Base-by-base conservation (phyloP, 2,888 invertebrate genomes). In the Standfussiana lucernea region DNA sequence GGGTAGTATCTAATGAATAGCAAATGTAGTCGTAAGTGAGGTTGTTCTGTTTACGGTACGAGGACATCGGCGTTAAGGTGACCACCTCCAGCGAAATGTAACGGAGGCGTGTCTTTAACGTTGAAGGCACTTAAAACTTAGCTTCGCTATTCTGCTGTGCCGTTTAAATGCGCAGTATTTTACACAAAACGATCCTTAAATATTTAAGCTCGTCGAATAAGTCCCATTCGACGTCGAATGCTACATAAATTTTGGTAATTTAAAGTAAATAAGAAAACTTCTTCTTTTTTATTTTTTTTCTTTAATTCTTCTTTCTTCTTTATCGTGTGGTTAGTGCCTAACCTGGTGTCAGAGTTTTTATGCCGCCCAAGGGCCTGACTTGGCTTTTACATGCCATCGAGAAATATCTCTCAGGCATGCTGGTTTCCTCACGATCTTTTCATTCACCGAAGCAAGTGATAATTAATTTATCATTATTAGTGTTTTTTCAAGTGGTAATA, bases 1-100 rank as follows among this genome's bases (percentile, higher is more conserved):
- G 92, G 93, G 93, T 91, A 88, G 91, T 93, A 91, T 93, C 93
- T 94, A 95, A 95, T 95, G 94, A 95, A 95, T 95, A 94, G 91
- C 91, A 94, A 94, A 94, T 93, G 92, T 89, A 90, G 90, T 91
- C 86, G 92, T 91, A 92, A 92, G 90, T 87, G 91, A 92, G 92
- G 91, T 85, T 91, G 90, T 90, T 91, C 91, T 91, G 86, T 91
- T 90, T 92, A 92, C 89, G 90, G 91, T 88, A 88, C 89, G 84
- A 82, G 82, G 85, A 80, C 86, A 80, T 84, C 83, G 86, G 84
- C 84, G 87, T 90, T 84, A 89, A 91, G 89, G 90, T 89, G 88
- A 89, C 88, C 91, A 89, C 89, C 78, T 89, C 85, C 66, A 86
- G 75, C 75, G 73, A 81, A 79, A 86, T 87, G 80, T 83, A 76